These are phyloP conservation scores for Microcebus murinus DNA, from an alignment of 2,113 vertebrate species.

Conservation along the genomic window DNA sequence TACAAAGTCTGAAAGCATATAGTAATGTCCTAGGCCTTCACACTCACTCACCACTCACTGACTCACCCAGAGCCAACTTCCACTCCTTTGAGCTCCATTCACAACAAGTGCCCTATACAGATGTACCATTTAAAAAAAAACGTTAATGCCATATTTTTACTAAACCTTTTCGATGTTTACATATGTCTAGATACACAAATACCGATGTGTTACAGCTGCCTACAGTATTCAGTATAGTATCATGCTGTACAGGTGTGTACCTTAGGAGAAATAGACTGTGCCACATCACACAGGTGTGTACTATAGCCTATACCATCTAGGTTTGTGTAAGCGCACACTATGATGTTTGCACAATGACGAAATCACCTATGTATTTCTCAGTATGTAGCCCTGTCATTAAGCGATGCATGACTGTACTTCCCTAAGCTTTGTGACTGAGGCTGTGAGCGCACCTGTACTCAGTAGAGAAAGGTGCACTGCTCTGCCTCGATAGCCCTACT, in stretches of 20 bases:
- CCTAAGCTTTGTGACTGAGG: neutral
- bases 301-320: neutral
- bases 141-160: neutral
- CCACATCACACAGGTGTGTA: neutral
- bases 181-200: neutral
- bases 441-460: neutral
- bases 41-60: neutral
- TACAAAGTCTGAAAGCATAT: neutral
- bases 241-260: neutral
- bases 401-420: neutral
- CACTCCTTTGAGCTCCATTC: neutral
- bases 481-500: fast-evolving
- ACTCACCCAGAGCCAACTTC: neutral
- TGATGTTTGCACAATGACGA: neutral
- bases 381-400: neutral
- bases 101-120: neutral
- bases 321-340: neutral
- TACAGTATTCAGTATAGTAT: neutral
- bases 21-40: neutral
- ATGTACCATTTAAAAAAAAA: neutral
- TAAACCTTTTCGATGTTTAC: neutral
- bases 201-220: neutral
- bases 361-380: neutral
- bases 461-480: fast-evolving
- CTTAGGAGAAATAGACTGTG: neutral